Base-by-base conservation (phyloP, 1,140 invertebrate species). In the Polypedilum pembai region DNA sequence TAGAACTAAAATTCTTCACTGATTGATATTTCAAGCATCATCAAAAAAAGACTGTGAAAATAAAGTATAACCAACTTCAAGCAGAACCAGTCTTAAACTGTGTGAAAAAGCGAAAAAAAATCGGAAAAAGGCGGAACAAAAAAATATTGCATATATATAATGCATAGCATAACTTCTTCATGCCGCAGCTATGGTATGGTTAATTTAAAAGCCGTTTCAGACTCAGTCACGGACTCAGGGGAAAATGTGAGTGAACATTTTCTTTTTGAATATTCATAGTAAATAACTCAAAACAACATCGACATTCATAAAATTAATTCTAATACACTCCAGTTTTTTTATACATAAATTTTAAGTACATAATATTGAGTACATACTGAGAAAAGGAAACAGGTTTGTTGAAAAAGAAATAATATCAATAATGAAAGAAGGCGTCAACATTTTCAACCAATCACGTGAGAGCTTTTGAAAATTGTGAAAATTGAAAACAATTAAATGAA, bases 91-190 rank as follows among this genome's bases (percentile, higher is more conserved):
- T 69, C 8, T 69, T 69, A 69, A 69, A 69, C 20, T 69, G 65
- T 69, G 65, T 69, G 17, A 69, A 69, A 69, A 18, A 69, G 65
- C 65, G 65, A 69, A 18, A 69, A 69, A 69, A 20, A 69, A 20
- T 69, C 65, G 65, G 65, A 69, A 69, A 69, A 69, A 69, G 65
- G 65, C 65, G 65, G 17, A 20, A 69, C 65, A 69, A 21, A 56
- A 56, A 56, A 56, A 56, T 56, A 56, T 56, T 17, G 45, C n/a
- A 56, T 56, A 56, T 12, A 12, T 56, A 69, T 69, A 21, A 69
- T 69, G 65, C 65, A 69, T 21, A 69, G 65, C 65, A 69, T 69
- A 69, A 69, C 17, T 69, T 21, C 10, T 69, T 69, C 65, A 69
- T 69, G 65, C 65, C 65, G 18, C 10, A 69, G 18, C 17, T 69